Conservation (phyloP, 2,888 invertebrate species). For the Cataglyphis livida region DNA sequence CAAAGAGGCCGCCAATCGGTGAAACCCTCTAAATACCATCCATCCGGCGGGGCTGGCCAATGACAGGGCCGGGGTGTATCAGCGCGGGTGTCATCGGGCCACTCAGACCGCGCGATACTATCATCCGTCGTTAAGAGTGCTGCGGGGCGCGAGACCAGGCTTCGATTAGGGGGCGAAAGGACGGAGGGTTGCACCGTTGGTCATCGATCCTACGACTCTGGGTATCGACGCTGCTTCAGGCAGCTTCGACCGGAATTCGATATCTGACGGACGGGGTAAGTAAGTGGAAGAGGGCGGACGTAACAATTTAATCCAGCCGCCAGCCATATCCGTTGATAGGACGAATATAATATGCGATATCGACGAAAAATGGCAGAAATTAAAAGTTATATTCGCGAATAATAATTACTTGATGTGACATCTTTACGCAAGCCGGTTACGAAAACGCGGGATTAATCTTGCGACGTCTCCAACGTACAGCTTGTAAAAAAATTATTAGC, state of each 20-base stretch:
- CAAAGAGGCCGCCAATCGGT: slow-evolving; percentile 79
- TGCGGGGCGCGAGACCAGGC: slow-evolving; percentile 6
- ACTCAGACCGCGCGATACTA: slow-evolving; percentile 81
- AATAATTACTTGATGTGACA: neutral
- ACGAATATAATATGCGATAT: slow-evolving; percentile 35
- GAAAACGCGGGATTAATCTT: neutral
- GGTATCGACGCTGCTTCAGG: slow-evolving; percentile 70
- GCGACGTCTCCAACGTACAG: neutral
- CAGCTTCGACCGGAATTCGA: slow-evolving; percentile 60
- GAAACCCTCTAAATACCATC: slow-evolving; percentile 76
- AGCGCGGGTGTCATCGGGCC: slow-evolving; percentile 82
- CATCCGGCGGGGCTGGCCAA: slow-evolving; percentile 78
- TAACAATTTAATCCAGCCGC: slow-evolving; percentile 70
- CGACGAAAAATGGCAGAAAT: slow-evolving; percentile 36
- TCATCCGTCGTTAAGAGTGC: slow-evolving; percentile 68
- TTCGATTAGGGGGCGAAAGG: neutral
- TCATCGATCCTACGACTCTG: slow-evolving; percentile 78
- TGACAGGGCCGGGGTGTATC: slow-evolving; percentile 74
- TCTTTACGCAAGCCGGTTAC: neutral
- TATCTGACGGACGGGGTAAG: slow-evolving; percentile 71
- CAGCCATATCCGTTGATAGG: slow-evolving; percentile 60
- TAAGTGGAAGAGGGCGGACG: slow-evolving; percentile 71
- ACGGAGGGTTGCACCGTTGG: slow-evolving; percentile 52
- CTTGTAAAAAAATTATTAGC: neutral
- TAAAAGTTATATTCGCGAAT: slow-evolving; percentile 1